Evolutionary conservation across 2,113 vertebrate species (phyloP).

Genomic region (Blennius ocellaris): DNA sequence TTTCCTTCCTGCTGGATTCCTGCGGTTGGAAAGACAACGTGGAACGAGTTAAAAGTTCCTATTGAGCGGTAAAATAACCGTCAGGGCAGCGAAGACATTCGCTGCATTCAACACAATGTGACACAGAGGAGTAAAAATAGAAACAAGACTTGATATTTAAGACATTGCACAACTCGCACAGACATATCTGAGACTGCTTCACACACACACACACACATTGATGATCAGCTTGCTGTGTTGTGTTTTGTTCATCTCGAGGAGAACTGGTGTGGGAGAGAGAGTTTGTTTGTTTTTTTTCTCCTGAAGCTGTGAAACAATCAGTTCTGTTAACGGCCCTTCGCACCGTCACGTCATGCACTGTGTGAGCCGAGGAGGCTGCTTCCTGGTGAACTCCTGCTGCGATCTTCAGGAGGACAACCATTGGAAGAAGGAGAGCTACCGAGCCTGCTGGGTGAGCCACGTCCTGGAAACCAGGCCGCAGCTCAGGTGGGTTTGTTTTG

Average conservation of each 20-base stretch:
- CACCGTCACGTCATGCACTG: constrained; percentile 67
- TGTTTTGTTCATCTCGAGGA: not conserved
- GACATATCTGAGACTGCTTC: constrained; percentile 22
- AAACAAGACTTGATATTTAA: constrained; percentile 63
- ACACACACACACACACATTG: constrained; percentile 20
- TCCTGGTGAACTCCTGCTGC: constrained; percentile 76
- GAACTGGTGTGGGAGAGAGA: not conserved
- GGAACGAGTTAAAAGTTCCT: constrained; percentile 35
- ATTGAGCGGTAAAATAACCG: constrained; percentile 59
- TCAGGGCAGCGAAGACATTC: constrained; percentile 46
- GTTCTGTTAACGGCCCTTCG: not conserved
- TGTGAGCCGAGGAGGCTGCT: constrained; percentile 65
- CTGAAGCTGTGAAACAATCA: not conserved
- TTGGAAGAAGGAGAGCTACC: constrained; percentile 71
- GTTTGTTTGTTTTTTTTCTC: too few relatives aligned
- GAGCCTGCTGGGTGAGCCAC: constrained; percentile 76
- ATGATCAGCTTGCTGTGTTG: not conserved
- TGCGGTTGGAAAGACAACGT: constrained; percentile 8
- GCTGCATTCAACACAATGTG: constrained; percentile 55
- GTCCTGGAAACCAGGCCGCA: constrained; percentile 77
- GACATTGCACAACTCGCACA: constrained; percentile 30
- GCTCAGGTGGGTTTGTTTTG: constrained; percentile 65
- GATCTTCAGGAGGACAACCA: constrained; percentile 75
- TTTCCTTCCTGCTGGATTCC: not conserved
- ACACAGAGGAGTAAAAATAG: constrained; percentile 65